Percentiles rank a stretch among this genome's conserved stretches.
Conservation (phyloP, 1,140 invertebrate species). For the Pseudomyrmex dendroicus region DNA sequence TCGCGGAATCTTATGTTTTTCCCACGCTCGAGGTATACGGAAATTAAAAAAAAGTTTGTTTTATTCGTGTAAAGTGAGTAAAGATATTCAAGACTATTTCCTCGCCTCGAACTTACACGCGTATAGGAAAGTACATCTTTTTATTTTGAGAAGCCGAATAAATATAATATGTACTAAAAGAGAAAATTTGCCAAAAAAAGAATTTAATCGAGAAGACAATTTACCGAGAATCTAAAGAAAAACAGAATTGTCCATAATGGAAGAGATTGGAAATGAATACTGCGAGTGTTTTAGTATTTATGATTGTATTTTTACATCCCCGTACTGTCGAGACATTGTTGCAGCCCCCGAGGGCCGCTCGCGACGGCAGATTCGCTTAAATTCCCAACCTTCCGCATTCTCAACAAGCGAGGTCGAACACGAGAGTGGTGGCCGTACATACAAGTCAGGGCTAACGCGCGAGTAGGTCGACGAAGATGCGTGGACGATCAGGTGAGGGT, state of each 20-base stretch:
- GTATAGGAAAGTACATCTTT: not conserved
- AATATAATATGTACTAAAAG: too few relatives aligned
- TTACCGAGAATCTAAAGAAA: not conserved
- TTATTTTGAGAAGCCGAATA: not conserved
- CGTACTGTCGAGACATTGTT: conserved; percentile 4
- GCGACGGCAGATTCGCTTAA: conserved; percentile 32
- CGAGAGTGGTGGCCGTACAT: not conserved
- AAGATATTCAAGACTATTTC: too few relatives aligned
- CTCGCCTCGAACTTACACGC: too few relatives aligned
- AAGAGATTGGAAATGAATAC: not conserved
- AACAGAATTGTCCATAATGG: not conserved
- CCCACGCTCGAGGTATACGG: not conserved
- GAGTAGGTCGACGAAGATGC: conserved; percentile 38
- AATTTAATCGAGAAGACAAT: not conserved
- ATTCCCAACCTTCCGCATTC: not conserved
- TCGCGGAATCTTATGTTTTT: not conserved
- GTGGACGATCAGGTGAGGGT: conserved; percentile 62
- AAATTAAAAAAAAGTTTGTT: not conserved
- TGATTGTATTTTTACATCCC: not conserved
- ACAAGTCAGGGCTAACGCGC: conserved; percentile 12
- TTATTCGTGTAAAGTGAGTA: not conserved
- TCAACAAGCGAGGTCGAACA: not conserved
- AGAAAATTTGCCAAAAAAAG: too few relatives aligned
- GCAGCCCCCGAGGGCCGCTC: too few relatives aligned
- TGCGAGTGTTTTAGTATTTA: not conserved